phyloP scores from a whole-genome alignment of 2,888 invertebrate species.

The Drosophila cracens region DNA sequence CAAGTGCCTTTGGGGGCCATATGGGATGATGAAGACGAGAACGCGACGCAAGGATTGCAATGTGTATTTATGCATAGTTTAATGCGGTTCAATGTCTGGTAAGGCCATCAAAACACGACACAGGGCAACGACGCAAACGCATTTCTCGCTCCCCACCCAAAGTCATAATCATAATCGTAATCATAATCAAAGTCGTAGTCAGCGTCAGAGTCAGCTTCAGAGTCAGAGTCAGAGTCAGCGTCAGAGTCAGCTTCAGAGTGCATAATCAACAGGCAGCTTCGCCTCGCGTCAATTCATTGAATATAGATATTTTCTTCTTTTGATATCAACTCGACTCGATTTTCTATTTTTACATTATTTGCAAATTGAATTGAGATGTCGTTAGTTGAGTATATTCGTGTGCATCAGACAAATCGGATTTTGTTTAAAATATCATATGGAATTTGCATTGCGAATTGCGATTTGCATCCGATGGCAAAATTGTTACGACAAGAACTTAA shows the following conservation, averaged over 20 bases:
- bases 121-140: constrained; percentile 45
- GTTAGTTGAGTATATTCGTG: constrained; percentile 44
- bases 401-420: constrained; percentile 73
- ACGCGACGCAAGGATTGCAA: constrained; percentile 59
- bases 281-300: constrained; percentile 6
- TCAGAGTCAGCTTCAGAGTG: constrained; percentile 32
- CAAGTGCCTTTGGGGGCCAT: constrained; percentile 58
- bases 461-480: constrained; percentile 39
- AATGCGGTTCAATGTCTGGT: constrained; percentile 81
- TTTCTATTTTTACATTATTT: constrained; percentile 69
- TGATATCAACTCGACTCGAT: constrained; percentile 16
- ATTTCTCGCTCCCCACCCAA: constrained; percentile 28
- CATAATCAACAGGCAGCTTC: constrained; percentile 69
- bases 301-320: constrained; percentile 10
- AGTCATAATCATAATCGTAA: constrained; percentile 58
- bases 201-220: constrained; percentile 40
- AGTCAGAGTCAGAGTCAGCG: constrained; percentile 32
- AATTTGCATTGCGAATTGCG: constrained; percentile 64
- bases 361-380: constrained; percentile 78
- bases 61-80: constrained; percentile 81
- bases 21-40: constrained; percentile 41
- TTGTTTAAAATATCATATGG: constrained; percentile 61
- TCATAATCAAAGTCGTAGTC: constrained; percentile 46
- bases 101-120: constrained; percentile 79
- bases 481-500: constrained; percentile 34